Percentiles rank a stretch among this genome's conserved stretches.
Evolutionary conservation across 2,888 invertebrate genomes (phyloP).

Genomic region (Trilocha varians): DNA sequence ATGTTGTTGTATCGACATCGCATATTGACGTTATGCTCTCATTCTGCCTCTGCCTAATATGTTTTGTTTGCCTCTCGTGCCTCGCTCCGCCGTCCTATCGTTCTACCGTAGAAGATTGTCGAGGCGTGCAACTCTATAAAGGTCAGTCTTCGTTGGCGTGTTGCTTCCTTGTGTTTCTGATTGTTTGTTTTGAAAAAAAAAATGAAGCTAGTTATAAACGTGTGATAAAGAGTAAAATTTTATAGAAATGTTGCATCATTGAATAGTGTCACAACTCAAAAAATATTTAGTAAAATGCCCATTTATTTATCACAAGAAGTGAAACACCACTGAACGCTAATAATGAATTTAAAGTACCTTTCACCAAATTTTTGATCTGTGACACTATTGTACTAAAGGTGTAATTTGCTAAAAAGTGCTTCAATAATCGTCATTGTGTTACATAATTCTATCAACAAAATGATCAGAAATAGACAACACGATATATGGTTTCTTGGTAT

Average conservation of each 20-base stretch:
- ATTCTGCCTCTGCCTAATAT: constrained; percentile 40
- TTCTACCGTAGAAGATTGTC: constrained; percentile 87
- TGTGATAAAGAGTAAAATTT: too few relatives aligned
- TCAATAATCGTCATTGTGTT: too few relatives aligned
- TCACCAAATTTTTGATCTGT: too few relatives aligned
- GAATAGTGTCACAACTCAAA: too few relatives aligned
- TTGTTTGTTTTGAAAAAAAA: constrained; percentile 23
- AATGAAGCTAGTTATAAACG: too few relatives aligned
- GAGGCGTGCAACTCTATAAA: constrained; percentile 95
- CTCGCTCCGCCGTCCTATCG: constrained; percentile 51
- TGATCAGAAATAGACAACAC: constrained; percentile 16
- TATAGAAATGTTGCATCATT: too few relatives aligned
- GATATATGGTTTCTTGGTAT: constrained; percentile 25
- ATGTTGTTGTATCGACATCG: background rate
- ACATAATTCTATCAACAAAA: constrained; percentile 13
- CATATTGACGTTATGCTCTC: background rate
- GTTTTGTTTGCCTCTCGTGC: constrained; percentile 55
- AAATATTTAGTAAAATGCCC: too few relatives aligned
- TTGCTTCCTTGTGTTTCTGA: constrained; percentile 22
- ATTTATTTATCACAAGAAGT: too few relatives aligned
- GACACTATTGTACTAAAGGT: too few relatives aligned
- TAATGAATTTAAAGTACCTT: too few relatives aligned
- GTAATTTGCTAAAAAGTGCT: too few relatives aligned
- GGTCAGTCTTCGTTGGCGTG: constrained; percentile 72
- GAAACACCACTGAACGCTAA: too few relatives aligned